Conservation (phyloP, 1,140 invertebrate species). For the Drosophila eugracilis region DNA sequence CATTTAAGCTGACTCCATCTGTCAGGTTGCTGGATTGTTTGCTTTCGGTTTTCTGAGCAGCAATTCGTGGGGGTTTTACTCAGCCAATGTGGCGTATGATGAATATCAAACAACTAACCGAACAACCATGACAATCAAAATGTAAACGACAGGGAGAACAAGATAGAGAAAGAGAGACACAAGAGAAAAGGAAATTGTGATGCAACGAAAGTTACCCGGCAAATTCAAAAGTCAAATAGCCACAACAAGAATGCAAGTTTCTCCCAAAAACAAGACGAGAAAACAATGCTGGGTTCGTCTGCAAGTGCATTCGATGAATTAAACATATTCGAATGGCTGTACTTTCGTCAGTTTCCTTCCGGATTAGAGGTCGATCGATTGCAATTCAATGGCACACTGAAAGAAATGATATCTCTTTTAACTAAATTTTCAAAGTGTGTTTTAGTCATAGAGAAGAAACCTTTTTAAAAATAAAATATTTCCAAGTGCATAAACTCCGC, state of each 20-base stretch:
- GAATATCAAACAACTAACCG: conserved; percentile 52
- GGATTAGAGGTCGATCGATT: conserved; percentile 10
- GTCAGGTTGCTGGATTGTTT: conserved; percentile 33
- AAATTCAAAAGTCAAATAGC: conserved; percentile 57
- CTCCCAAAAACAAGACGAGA: background rate
- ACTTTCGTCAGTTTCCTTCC: conserved; percentile 18
- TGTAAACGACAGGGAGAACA: conserved; percentile 3
- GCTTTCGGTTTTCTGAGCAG: conserved; percentile 31
- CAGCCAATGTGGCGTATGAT: conserved; percentile 59
- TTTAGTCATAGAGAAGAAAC: no score
- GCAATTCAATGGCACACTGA: background rate
- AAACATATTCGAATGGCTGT: conserved; percentile 27
- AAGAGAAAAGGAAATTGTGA: conserved; percentile 1
- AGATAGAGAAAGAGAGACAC: no score
- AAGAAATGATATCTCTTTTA: background rate
- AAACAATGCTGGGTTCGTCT: conserved; percentile 11
- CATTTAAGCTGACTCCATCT: conserved; percentile 44
- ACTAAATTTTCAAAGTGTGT: no score
- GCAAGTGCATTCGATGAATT: conserved; percentile 38
- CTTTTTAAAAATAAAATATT: background rate
- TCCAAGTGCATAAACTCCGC: background rate
- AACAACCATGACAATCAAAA: conserved; percentile 27
- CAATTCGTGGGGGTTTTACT: conserved; percentile 6
- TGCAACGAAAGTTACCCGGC: conserved; percentile 21
- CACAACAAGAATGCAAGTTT: conserved; percentile 12